A percentile compares a stretch with the other conserved stretches of the same genome.
These are phyloP conservation scores for Pemphredon lugubris DNA, from an alignment of 2,888 invertebrate species.

Conservation along the genomic window DNA sequence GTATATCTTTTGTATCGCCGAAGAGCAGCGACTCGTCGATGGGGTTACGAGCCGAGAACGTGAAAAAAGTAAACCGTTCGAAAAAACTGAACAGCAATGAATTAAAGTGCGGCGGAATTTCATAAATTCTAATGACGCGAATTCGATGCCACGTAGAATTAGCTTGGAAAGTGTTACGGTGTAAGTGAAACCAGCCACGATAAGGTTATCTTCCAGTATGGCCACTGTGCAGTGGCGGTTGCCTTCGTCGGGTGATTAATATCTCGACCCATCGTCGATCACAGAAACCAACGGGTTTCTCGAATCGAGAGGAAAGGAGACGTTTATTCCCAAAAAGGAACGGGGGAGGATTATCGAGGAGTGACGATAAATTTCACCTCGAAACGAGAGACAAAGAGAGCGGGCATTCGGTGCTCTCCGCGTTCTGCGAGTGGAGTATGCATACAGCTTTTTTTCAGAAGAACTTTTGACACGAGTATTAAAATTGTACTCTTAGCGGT, in stretches of 20 bases:
- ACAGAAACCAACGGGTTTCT: conserved; percentile 10
- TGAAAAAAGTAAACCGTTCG: not conserved
- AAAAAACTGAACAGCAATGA: not conserved
- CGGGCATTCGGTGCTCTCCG: too few species aligned
- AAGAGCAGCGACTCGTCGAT: too few species aligned
- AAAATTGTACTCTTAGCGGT: too few species aligned
- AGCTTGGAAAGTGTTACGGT: conserved; percentile 20
- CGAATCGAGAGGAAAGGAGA: conserved; percentile 32
- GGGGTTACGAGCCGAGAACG: too few species aligned
- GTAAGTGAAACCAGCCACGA: conserved; percentile 34
- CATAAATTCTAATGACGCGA: conserved; percentile 23
- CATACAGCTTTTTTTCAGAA: too few species aligned
- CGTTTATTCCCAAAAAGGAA: conserved; percentile 44
- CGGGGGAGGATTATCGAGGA: conserved; percentile 38
- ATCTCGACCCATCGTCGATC: not conserved
- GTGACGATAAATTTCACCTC: conserved; percentile 33
- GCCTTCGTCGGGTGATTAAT: conserved; percentile 17
- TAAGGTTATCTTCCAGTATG: conserved; percentile 34
- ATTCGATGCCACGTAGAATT: not conserved
- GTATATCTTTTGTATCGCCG: too few species aligned
- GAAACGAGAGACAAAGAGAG: too few species aligned
- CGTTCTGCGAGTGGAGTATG: too few species aligned
- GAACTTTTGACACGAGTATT: too few species aligned
- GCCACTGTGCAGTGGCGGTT: conserved; percentile 13
- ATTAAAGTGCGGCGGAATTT: not conserved